Percentiles rank a stretch among this genome's conserved stretches.
These are phyloP conservation scores for Ranitomeya imitator DNA, from an alignment of 2,113 vertebrate species.

Conservation along the genomic window DNA sequence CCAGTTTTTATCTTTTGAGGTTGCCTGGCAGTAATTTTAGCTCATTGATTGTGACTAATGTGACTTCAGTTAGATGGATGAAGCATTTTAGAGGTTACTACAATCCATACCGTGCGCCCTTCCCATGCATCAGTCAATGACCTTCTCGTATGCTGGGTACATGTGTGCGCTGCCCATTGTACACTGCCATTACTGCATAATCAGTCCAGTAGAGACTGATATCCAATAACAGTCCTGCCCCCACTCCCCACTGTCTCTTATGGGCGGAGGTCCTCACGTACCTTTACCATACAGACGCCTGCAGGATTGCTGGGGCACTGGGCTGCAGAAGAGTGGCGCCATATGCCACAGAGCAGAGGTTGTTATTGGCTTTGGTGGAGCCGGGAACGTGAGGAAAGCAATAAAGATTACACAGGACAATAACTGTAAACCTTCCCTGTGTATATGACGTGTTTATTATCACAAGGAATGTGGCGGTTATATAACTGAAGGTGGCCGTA, in stretches of 20 bases:
- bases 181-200: background rate
- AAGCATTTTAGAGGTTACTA: background rate
- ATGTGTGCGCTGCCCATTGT: background rate
- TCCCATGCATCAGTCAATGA: background rate
- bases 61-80: background rate
- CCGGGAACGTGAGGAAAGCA: background rate
- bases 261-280: too few relatives aligned
- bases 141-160: background rate
- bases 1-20: too few relatives aligned
- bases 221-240: too few relatives aligned
- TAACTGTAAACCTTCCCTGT: background rate
- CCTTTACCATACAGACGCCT: too few relatives aligned
- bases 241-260: too few relatives aligned
- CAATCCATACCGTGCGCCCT: background rate
- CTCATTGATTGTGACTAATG: background rate
- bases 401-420: background rate
- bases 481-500: too few relatives aligned
- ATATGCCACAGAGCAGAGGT: background rate
- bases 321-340: background rate
- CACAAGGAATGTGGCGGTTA: too few relatives aligned
- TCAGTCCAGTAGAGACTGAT: too few relatives aligned
- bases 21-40: too few relatives aligned
- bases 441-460: background rate
- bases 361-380: background rate
- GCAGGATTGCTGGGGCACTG: too few relatives aligned